Conservation (phyloP, 1,140 invertebrate genomes). For the Macrobrachium rosenbergii region DNA sequence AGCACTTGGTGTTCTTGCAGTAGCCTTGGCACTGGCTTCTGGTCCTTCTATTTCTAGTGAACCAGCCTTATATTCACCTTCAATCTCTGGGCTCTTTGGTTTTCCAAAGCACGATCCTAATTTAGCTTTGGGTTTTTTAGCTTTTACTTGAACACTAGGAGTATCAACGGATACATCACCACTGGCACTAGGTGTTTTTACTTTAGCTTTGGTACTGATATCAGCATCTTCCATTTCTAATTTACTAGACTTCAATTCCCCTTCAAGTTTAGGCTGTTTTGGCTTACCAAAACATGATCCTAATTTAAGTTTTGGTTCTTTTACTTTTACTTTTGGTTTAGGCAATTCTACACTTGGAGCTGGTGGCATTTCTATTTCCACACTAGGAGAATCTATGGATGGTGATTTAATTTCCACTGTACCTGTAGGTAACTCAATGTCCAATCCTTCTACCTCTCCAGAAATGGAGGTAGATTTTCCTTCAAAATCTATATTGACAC, state of each 20-base stretch:
- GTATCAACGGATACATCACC: not conserved
- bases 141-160: conserved; percentile 24
- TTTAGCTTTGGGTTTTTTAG: conserved; percentile 33
- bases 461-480: conserved; percentile 16
- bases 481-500: conserved; percentile 5
- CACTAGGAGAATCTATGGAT: not conserved
- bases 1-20: not conserved
- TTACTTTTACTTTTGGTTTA: not conserved
- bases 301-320: conserved; percentile 17
- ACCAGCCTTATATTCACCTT: not conserved
- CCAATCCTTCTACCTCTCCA: conserved; percentile 10
- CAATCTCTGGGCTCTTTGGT: not conserved
- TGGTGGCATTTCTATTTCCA: conserved; percentile 37
- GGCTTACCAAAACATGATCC: conserved; percentile 51
- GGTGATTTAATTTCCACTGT: not conserved
- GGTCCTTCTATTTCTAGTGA: not conserved
- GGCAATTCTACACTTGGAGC: not conserved
- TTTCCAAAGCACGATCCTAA: conserved; percentile 41
- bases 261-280: conserved; percentile 29
- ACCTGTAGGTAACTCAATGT: conserved; percentile 10
- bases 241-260: conserved; percentile 9
- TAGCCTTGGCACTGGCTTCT: not conserved
- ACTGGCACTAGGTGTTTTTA: conserved; percentile 4
- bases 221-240: conserved; percentile 32
- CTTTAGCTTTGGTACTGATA: not conserved